Conservation (phyloP, 2,888 invertebrate genomes). For the Drosophila phalerata region DNA sequence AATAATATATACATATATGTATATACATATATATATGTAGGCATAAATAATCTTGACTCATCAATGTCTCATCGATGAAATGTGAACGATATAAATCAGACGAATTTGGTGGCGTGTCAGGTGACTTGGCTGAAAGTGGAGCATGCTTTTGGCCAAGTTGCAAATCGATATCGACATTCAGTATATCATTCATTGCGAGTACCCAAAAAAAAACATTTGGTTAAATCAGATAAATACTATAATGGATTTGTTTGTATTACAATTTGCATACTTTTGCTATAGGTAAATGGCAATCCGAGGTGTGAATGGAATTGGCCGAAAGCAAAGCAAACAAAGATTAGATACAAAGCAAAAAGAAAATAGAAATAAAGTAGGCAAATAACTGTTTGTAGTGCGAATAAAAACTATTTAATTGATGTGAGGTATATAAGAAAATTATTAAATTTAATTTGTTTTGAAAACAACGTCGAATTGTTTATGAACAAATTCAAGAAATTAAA, state of each 20-base stretch:
- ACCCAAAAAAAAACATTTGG: constrained; percentile 16
- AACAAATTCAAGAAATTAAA: constrained; percentile 2
- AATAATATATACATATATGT: background rate
- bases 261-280: constrained; percentile 38
- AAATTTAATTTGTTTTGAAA: constrained; percentile 6
- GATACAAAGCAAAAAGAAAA: constrained; percentile 2
- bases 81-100: constrained; percentile 20
- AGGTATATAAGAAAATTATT: background rate
- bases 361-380: constrained; percentile 14
- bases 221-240: constrained; percentile 22
- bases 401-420: constrained; percentile 1
- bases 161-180: constrained; percentile 36
- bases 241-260: constrained; percentile 26
- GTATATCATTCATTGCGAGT: constrained; percentile 24
- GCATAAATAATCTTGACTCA: constrained; percentile 3
- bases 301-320: constrained; percentile 44
- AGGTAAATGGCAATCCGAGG: constrained; percentile 29
- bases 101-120: constrained; percentile 26
- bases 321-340: constrained; percentile 18
- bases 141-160: constrained; percentile 30
- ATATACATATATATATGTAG: background rate
- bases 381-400: constrained; percentile 5
- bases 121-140: constrained; percentile 41
- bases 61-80: constrained; percentile 16
- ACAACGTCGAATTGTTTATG: background rate